Conservation (phyloP, 2,797 vertebrate species). For the Nyctibius grandis region DNA sequence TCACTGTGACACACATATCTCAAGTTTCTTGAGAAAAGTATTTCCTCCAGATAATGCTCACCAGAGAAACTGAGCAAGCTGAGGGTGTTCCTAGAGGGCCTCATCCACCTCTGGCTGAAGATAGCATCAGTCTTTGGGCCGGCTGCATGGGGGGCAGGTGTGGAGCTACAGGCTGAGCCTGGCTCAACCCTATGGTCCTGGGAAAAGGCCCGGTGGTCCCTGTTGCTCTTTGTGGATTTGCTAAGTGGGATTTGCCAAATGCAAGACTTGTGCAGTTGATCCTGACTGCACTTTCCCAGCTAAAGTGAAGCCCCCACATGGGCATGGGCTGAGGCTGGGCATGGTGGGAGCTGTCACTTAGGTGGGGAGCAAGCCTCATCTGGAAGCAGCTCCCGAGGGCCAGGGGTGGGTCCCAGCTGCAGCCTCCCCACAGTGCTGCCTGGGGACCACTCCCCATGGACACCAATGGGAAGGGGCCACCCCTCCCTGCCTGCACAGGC, state of each 20-base stretch:
- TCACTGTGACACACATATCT: neutral
- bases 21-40: neutral
- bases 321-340: neutral
- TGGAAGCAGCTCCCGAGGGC: neutral
- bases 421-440: neutral
- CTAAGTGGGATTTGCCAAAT: accelerated
- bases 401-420: neutral
- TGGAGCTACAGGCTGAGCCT: neutral
- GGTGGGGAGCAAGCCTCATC: accelerated
- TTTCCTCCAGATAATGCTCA: neutral
- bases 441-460: neutral
- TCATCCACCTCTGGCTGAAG: neutral
- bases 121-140: neutral
- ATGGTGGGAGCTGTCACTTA: neutral
- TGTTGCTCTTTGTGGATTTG: neutral
- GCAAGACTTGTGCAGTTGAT: neutral
- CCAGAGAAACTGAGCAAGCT: neutral
- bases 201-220: accelerated
- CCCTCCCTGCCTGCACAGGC: neutral
- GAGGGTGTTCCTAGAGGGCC: neutral
- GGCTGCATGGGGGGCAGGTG: accelerated
- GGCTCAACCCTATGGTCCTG: neutral
- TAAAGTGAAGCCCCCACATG: neutral
- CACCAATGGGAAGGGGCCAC: neutral
- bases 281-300: neutral